These are phyloP conservation scores for Crambe crambe DNA, from an alignment of 37 sponge, comb jelly and placozoan species.

Conservation along the genomic window DNA sequence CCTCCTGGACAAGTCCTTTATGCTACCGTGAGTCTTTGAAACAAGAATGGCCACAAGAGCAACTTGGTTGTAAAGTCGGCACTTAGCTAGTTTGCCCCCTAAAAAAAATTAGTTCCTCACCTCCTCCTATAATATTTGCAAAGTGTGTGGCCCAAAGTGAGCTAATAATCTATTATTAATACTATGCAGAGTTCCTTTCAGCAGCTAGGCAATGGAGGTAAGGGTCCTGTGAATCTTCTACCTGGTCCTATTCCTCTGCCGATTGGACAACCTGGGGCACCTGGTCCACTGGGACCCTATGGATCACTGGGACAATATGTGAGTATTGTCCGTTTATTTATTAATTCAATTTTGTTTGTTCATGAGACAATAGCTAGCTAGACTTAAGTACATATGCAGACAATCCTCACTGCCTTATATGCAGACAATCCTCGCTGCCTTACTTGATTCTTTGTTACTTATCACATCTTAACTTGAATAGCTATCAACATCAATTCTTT, in stretches of 20 bases:
- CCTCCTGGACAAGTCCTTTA: conserved; percentile 61
- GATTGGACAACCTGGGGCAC: conserved; percentile 57
- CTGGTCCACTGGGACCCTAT: conserved; percentile 53
- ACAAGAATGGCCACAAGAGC: too few species aligned
- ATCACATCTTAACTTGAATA: too few species aligned
- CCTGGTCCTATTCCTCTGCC: conserved; percentile 59
- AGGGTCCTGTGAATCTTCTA: conserved; percentile 47
- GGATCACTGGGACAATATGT: conserved; percentile 49
- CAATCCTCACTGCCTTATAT: too few species aligned
- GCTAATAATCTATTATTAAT: too few species aligned
- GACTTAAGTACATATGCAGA: too few species aligned
- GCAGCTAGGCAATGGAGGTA: conserved; percentile 35
- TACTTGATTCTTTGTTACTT: too few species aligned
- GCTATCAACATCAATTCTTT: not conserved
- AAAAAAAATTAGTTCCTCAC: too few species aligned
- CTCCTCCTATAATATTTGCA: too few species aligned
- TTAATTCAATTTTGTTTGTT: not conserved
- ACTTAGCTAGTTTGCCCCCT: too few species aligned
- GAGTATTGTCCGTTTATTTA: not conserved
- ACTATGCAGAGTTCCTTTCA: conserved; percentile 8
- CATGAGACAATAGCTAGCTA: not conserved
- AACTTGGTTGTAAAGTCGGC: too few species aligned
- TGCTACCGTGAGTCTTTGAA: conserved; percentile 26
- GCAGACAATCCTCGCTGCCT: too few species aligned
- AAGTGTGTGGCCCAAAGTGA: too few species aligned